Evolutionary conservation across 2,888 invertebrate species (phyloP).

Genomic region (Ctena decussata): DNA sequence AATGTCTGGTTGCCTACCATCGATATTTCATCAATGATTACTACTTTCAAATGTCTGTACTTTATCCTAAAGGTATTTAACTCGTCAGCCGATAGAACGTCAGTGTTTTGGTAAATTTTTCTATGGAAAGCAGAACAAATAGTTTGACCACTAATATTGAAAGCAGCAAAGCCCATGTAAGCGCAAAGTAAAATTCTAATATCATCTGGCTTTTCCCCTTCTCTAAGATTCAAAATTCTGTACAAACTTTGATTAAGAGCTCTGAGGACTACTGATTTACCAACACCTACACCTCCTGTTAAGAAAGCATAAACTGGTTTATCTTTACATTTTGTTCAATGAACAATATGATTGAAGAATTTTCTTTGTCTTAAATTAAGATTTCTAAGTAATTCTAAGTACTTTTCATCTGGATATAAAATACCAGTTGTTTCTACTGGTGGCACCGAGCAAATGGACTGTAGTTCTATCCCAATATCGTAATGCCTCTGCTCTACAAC

Average conservation of each 20-base stretch:
- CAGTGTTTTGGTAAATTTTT: conserved; percentile 44
- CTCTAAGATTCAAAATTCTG: too few species aligned
- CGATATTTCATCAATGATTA: conserved; percentile 63
- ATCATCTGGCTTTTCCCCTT: conserved; percentile 60
- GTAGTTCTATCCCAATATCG: too few species aligned
- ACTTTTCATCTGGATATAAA: neutral
- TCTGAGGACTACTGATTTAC: conserved; percentile 61
- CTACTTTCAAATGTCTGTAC: conserved; percentile 51
- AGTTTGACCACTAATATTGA: too few species aligned
- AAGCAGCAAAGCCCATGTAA: too few species aligned
- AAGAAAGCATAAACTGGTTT: too few species aligned
- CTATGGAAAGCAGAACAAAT: conserved; percentile 54
- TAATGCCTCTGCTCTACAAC: too few species aligned
- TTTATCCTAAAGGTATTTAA: conserved; percentile 59
- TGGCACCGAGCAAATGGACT: too few species aligned
- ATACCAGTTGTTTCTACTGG: neutral
- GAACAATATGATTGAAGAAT: too few species aligned
- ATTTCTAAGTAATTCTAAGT: too few species aligned
- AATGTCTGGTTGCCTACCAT: conserved; percentile 62
- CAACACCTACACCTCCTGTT: conserved; percentile 63
- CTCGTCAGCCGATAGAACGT: conserved; percentile 42
- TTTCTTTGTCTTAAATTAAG: too few species aligned
- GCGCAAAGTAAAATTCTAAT: conserved; percentile 59
- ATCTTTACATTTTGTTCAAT: too few species aligned
- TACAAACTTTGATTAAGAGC: conserved; percentile 60